Percentiles rank a stretch among this genome's conserved stretches.
Conservation (phyloP, 2,113 vertebrate genomes). For the Atractosteus spatula region DNA sequence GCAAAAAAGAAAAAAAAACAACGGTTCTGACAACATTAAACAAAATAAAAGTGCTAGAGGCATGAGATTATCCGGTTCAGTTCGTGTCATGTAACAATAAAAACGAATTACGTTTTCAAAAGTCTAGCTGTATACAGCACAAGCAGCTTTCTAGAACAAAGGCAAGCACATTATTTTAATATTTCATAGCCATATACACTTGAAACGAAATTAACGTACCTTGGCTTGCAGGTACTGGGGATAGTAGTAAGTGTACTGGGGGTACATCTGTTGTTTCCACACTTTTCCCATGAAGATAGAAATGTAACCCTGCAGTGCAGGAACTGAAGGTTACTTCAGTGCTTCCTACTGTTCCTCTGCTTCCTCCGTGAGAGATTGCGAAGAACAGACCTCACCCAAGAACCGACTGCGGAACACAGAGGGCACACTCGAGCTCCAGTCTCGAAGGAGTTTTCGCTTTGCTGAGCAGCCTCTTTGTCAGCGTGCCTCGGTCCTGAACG, state of each 20-base stretch:
- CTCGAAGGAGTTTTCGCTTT: slow-evolving; percentile 33
- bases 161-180: no score
- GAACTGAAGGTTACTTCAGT: slow-evolving; percentile 57
- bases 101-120: no score
- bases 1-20: no score
- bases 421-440: slow-evolving; percentile 42
- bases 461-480: slow-evolving; percentile 33
- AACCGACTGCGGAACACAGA: slow-evolving; percentile 46
- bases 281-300: slow-evolving; percentile 84
- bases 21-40: no score
- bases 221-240: slow-evolving; percentile 77
- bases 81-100: no score
- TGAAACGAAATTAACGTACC: slow-evolving; percentile 46
- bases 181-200: not conserved
- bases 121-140: no score
- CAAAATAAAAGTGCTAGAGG: no score
- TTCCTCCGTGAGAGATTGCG: slow-evolving; percentile 36
- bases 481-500: not conserved
- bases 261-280: slow-evolving; percentile 85
- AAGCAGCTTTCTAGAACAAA: no score
- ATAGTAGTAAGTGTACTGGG: slow-evolving; percentile 84
- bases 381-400: slow-evolving; percentile 39
- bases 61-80: no score
- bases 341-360: slow-evolving; percentile 51
- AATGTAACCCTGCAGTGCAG: slow-evolving; percentile 61